Evolutionary conservation across 2,113 vertebrate species (phyloP), one percentile per base, ranked within the genome.

Genomic region (Desmodus rotundus): DNA sequence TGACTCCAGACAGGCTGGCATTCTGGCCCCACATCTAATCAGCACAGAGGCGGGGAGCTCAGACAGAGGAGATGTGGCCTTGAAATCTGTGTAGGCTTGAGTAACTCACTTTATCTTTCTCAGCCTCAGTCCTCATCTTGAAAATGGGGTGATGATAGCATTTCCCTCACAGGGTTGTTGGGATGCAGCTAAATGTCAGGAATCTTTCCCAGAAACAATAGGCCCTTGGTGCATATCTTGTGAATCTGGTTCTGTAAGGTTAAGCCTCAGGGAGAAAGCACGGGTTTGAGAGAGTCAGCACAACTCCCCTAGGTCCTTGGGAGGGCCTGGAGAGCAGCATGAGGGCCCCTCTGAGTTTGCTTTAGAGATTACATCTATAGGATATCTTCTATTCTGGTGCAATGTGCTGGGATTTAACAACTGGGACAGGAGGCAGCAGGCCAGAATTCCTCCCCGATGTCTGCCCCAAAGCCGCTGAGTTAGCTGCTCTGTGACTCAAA

Each of bases 401-500:
- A 61, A 22, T 41, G 17, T 70, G 82, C 43, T 81, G 54, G 65
- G 41, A 36, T 83, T 87, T 56, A 82, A 41, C 72, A 97, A 89
- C 43, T 78, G 74, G 82, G 88, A 78, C 85, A 93, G 26, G 52
- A 96, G 81, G 67, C 81, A 38, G 28, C 43, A 61, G 72, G 95
- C 97, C 92, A 94, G 70, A 58, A 92, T 91, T 74, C 50, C 19
- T 91, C 38, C 83, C 54, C 5, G 8, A 65, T 10, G n/a, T 93
- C 74, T 81, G 38, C 41, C 31, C 65, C 12, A 6, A 85, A 97
- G 61, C 65, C 92, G 85, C 91, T 91, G 94, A 96, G 20, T 76
- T 95, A 89, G 92, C 82, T n/a, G 45, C 68, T 95, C 88, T 88
- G 67, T 47, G 67, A 95, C 47, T 90, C n/a, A 4, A 93, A 93